A percentile compares a stretch with the other conserved stretches of the same genome.
Evolutionary conservation across 2,113 vertebrate genomes (phyloP).

Genomic region (Lontra canadensis): DNA sequence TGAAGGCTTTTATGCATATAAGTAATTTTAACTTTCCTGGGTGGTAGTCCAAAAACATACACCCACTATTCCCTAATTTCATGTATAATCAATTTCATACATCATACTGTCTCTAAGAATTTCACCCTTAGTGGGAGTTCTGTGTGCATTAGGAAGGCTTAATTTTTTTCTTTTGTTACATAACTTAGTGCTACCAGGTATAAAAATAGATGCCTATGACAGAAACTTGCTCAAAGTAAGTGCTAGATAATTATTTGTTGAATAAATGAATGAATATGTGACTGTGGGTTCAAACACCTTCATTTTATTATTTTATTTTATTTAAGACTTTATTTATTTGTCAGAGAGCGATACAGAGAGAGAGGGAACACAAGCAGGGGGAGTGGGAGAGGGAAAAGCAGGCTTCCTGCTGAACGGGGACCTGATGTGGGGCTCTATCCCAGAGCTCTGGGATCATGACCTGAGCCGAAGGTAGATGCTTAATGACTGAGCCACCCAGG

Average conservation of each 20-base stretch:
- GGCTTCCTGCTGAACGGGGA: too few relatives aligned
- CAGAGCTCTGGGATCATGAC: too few relatives aligned
- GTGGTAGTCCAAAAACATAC: not conserved
- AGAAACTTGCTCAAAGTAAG: slow-evolving; percentile 11
- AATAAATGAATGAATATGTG: slow-evolving; percentile 18
- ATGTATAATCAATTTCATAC: not conserved
- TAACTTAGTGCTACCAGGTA: not conserved
- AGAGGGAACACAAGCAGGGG: too few relatives aligned
- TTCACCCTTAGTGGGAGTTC: not conserved
- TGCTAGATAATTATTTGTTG: slow-evolving; percentile 27
- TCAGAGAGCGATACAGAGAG: too few relatives aligned
- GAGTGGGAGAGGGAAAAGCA: too few relatives aligned
- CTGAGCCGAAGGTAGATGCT: too few relatives aligned
- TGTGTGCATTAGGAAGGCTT: not conserved
- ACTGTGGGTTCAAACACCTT: not conserved
- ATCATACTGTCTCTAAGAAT: not conserved
- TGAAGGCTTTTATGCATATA: not conserved
- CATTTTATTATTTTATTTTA: not conserved
- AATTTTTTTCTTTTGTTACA: not conserved
- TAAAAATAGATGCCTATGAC: not conserved
- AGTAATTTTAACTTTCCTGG: slow-evolving; percentile 31
- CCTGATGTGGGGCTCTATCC: too few relatives aligned
- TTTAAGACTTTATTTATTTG: too few relatives aligned
- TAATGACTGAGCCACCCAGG: too few relatives aligned
- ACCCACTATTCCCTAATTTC: not conserved